Conservation (phyloP, 1,140 invertebrate species). For the Nymphalis io region DNA sequence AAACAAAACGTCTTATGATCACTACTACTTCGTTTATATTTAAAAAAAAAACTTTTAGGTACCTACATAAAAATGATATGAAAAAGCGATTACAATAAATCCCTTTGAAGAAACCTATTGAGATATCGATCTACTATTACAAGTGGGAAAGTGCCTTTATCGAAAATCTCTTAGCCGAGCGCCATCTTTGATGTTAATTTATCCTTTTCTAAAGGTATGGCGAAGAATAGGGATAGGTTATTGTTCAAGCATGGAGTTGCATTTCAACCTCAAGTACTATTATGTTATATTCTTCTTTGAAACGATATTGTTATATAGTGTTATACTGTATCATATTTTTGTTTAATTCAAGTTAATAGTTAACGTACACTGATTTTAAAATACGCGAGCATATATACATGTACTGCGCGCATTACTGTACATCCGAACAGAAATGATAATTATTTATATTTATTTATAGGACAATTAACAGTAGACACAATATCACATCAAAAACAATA, state of each 20-base stretch:
- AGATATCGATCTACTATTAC: constrained; percentile 17
- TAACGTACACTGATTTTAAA: too few species aligned
- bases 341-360: neutral
- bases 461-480: too few species aligned
- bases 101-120: constrained; percentile 23
- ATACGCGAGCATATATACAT: too few species aligned
- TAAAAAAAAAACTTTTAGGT: too few species aligned
- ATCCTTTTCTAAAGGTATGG: constrained; percentile 5
- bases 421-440: too few species aligned
- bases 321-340: neutral
- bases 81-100: constrained; percentile 23
- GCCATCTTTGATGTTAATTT: constrained; percentile 11
- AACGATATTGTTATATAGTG: neutral
- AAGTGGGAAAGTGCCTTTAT: constrained; percentile 27
- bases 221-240: neutral
- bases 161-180: constrained; percentile 11
- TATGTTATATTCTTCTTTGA: neutral
- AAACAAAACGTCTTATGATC: neutral
- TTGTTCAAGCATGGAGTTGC: constrained; percentile 2
- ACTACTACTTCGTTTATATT: neutral
- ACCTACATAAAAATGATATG: constrained; percentile 12
- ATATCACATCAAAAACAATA: too few species aligned
- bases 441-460: too few species aligned
- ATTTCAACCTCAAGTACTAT: neutral
- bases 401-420: too few species aligned